Evolutionary conservation across 2,797 vertebrate genomes (phyloP).

Genomic region (Phoeniculus purpureus): DNA sequence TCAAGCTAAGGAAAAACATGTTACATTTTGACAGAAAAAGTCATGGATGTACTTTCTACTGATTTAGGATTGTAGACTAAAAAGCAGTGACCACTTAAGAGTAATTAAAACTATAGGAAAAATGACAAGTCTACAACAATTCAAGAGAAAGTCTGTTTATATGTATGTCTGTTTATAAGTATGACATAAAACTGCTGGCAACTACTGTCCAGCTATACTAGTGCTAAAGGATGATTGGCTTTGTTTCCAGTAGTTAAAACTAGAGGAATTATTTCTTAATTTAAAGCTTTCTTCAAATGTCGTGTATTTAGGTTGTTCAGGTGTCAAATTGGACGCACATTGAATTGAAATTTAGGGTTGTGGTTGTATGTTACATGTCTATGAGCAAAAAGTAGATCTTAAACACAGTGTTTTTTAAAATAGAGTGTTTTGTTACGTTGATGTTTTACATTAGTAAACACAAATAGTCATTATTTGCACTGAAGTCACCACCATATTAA

Average conservation of each 20-base stretch:
- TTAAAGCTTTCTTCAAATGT: not conserved
- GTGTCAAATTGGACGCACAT: not conserved
- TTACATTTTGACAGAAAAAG: not conserved
- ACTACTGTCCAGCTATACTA: not conserved
- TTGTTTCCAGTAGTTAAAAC: not conserved
- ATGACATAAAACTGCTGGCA: not conserved
- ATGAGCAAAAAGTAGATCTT: not conserved
- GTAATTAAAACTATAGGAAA: not conserved
- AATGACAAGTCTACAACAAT: not conserved
- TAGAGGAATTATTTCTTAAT: not conserved
- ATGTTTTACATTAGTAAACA: not conserved
- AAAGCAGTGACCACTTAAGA: not conserved
- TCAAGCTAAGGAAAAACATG: not conserved
- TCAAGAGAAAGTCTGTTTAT: not conserved
- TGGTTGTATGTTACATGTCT: not conserved
- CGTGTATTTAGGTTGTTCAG: not conserved
- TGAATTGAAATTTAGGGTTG: not conserved
- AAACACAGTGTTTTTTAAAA: not conserved
- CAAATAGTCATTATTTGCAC: not conserved
- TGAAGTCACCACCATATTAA: not conserved
- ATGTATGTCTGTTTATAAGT: too few relatives aligned
- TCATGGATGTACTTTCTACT: not conserved
- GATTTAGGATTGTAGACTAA: not conserved
- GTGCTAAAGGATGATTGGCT: not conserved
- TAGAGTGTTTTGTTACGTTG: not conserved